Evolutionary conservation across 2,888 invertebrate species (phyloP).

Genomic region (Myopa testacea): DNA sequence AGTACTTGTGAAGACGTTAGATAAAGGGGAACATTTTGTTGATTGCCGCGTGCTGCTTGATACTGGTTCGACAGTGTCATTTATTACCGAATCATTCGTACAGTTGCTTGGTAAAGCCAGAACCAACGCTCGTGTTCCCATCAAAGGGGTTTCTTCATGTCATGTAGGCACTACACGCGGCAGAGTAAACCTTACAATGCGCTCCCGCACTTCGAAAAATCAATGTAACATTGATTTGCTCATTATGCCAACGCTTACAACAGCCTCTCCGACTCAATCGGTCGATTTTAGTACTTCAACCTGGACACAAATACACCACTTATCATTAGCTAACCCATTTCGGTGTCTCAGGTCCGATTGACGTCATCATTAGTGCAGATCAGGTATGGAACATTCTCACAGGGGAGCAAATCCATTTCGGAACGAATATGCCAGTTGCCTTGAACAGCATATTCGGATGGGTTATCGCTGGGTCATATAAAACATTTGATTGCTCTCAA

Average conservation of each 20-base stretch:
- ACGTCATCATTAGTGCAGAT: conserved; percentile 43
- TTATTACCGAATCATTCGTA: background rate
- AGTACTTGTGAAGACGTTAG: background rate
- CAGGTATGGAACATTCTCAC: conserved; percentile 39
- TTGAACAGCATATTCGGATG: conserved; percentile 45
- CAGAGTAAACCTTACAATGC: too few species aligned
- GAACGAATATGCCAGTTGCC: conserved; percentile 29
- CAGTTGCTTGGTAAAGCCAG: too few species aligned
- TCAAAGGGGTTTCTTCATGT: too few species aligned
- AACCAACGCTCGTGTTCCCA: too few species aligned
- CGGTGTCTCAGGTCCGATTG: conserved; percentile 41
- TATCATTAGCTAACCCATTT: conserved; percentile 44
- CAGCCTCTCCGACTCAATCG: conserved; percentile 24
- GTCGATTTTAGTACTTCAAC: conserved; percentile 18
- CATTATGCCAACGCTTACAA: conserved; percentile 16
- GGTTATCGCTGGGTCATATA: conserved; percentile 39
- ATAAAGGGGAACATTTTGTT: background rate
- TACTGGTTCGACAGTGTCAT: conserved; percentile 35
- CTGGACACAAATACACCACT: conserved; percentile 34
- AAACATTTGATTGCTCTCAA: background rate
- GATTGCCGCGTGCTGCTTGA: conserved; percentile 34
- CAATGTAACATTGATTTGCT: too few species aligned
- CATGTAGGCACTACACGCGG: too few species aligned
- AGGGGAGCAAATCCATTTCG: conserved; percentile 35
- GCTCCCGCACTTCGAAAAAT: too few species aligned